Evolutionary conservation across 2,797 vertebrate genomes (phyloP), one percentile per base, ranked within the genome.

Genomic region (Champsocephalus esox): DNA sequence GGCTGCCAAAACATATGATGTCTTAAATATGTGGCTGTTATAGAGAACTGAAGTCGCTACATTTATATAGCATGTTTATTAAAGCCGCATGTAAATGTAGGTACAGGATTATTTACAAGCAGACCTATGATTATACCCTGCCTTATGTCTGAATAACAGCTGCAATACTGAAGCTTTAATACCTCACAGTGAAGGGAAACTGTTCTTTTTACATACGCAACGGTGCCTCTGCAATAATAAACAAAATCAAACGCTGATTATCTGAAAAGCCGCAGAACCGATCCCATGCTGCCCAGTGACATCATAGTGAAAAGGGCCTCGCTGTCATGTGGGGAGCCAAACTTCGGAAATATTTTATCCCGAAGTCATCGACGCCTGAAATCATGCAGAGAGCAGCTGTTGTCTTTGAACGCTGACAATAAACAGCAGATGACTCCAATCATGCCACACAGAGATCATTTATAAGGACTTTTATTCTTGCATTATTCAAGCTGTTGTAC

Each of bases 331-430:
- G 67, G 58, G 60, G 61, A 55, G 60, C 43, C 12, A 17, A 61
- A 68, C 46, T 10, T 69, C 28, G 38, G 57, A 78, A 68, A 44
- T 70, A 21, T 69, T 66, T 77, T 63, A 70, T 77, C 80, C 66
- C 77, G 63, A 76, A 73, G 68, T 70, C 46, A 70, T 62, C 2
- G 7, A 52, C 21, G 67, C 66, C 60, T 38, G 0, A 9, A 85
- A 83, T 89, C 87, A 92, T 81, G 77, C 70, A 87, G 83, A 79
- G 56, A 73, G 56, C 79, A 81, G 63, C 81, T 85, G 76, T 73
- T 83, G 66, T 75, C 49, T 48, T 11, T 64, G 19, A 68, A 51
- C 17, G 13, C 63, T 65, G 70, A 69, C 46, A 79, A 28, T 28
- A 28, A 81, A 82, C 21, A 88, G 76, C 85, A 85, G 81, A 82